phyloP scores from a whole-genome alignment of 2,797 vertebrate species.

The Rhinella marina region DNA sequence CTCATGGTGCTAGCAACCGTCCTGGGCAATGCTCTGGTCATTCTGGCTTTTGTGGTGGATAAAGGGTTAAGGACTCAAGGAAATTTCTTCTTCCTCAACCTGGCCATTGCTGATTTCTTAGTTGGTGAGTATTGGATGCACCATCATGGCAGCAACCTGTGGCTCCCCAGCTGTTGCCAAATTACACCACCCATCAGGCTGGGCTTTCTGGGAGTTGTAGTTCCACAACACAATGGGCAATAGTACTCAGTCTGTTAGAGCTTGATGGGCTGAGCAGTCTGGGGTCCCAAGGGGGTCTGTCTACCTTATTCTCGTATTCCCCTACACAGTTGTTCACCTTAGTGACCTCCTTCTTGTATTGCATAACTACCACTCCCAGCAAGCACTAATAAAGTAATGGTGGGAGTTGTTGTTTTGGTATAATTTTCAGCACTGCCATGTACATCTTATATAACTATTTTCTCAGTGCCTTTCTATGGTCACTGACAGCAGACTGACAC shows the following conservation, averaged over 20 bases:
- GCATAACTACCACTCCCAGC: background rate
- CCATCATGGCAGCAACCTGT: background rate
- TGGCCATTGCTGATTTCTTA: constrained; percentile 77
- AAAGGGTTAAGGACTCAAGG: constrained; percentile 76
- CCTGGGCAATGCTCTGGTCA: constrained; percentile 76
- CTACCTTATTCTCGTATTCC: background rate
- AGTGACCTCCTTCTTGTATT: background rate
- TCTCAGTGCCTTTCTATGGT: background rate
- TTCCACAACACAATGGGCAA: no score
- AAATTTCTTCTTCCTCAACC: constrained; percentile 81
- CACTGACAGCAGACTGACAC: background rate
- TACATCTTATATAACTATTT: background rate
- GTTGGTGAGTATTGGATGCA: constrained; percentile 71
- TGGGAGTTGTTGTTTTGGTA: background rate
- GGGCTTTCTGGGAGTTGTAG: background rate
- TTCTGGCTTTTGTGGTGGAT: constrained; percentile 76
- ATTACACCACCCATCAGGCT: background rate
- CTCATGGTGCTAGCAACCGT: constrained; percentile 76
- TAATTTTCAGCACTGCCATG: background rate
- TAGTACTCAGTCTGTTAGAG: no score
- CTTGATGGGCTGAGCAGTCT: background rate
- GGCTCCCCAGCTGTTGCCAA: background rate
- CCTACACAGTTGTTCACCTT: background rate
- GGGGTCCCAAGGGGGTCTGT: background rate
- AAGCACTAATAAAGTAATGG: background rate